phyloP scores from a whole-genome alignment of 2,113 vertebrate genomes.

The Chaetodon trifascialis region DNA sequence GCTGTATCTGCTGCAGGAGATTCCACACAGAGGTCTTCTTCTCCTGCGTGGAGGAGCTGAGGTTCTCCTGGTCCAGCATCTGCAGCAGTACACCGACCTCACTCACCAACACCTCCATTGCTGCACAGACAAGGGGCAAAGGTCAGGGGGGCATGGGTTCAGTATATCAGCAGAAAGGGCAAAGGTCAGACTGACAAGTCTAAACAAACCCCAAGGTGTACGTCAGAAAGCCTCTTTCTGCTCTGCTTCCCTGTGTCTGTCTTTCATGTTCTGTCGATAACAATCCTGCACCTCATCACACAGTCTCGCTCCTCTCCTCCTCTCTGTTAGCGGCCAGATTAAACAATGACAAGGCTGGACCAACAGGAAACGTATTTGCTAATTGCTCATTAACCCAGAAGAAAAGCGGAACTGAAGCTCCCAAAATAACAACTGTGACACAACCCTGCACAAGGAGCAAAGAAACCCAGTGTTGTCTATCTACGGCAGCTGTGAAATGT shows the following conservation, averaged over 20 bases:
- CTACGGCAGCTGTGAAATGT: slow-evolving; percentile 5
- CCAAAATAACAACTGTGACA: slow-evolving; percentile 9
- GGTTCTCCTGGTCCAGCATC: slow-evolving; percentile 94
- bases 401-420: slow-evolving; percentile 1
- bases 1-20: slow-evolving; percentile 93
- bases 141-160: slow-evolving; percentile 35
- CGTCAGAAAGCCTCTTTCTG: slow-evolving; percentile 25
- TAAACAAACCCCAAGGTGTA: slow-evolving; percentile 66
- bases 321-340: slow-evolving; percentile 49
- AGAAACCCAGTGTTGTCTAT: background rate
- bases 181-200: slow-evolving; percentile 64
- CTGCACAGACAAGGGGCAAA: slow-evolving; percentile 76
- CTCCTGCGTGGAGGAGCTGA: slow-evolving; percentile 92
- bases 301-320: slow-evolving; percentile 9
- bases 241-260: slow-evolving; percentile 16
- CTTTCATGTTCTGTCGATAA: slow-evolving; percentile 55
- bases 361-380: slow-evolving; percentile 39
- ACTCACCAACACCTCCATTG: slow-evolving; percentile 93
- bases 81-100: slow-evolving; percentile 93
- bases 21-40: slow-evolving; percentile 93
- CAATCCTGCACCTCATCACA: slow-evolving; percentile 20
- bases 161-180: slow-evolving; percentile 51
- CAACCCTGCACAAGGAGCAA: background rate
- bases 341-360: slow-evolving; percentile 55
- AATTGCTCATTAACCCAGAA: slow-evolving; percentile 56